Evolutionary conservation across 1,140 invertebrate genomes (phyloP).

Genomic region (Bilobella aurantiaca): DNA sequence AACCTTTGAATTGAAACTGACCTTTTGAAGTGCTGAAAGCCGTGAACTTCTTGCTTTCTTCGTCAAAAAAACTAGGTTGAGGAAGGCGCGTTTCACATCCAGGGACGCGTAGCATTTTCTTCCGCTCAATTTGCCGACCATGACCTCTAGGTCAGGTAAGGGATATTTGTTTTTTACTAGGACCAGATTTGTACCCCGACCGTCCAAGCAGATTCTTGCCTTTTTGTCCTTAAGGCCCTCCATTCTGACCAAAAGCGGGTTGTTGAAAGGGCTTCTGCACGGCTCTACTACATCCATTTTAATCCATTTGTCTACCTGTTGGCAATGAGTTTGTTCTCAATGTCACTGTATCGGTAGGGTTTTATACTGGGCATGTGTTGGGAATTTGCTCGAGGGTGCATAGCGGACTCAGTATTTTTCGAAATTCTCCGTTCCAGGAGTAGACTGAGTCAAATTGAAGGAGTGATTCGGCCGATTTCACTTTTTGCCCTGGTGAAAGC

Average conservation of each 20-base stretch:
- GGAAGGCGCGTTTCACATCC: constrained; percentile 31
- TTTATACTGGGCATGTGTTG: constrained; percentile 1
- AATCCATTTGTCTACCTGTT: constrained; percentile 1
- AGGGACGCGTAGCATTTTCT: constrained; percentile 29
- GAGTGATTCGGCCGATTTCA: too few relatives aligned
- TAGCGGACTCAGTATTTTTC: neutral
- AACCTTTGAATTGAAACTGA: constrained; percentile 36
- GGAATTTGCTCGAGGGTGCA: constrained; percentile 4
- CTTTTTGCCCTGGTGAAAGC: too few relatives aligned
- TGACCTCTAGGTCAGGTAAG: neutral
- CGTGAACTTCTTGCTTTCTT: constrained; percentile 33
- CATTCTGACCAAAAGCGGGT: neutral
- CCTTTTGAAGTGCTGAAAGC: constrained; percentile 35
- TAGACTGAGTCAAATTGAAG: too few relatives aligned
- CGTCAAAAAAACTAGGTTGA: constrained; percentile 34
- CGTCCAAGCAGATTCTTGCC: neutral
- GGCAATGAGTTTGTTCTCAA: neutral
- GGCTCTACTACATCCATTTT: neutral
- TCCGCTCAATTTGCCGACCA: neutral
- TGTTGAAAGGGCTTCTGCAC: neutral
- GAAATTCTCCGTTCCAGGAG: constrained; percentile 6
- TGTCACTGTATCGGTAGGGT: constrained; percentile 2
- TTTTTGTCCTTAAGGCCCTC: neutral
- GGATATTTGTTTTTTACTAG: neutral
- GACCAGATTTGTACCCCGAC: neutral